phyloP scores from a whole-genome alignment of 1,140 invertebrate genomes.

The Drosophila ercepeae region DNA sequence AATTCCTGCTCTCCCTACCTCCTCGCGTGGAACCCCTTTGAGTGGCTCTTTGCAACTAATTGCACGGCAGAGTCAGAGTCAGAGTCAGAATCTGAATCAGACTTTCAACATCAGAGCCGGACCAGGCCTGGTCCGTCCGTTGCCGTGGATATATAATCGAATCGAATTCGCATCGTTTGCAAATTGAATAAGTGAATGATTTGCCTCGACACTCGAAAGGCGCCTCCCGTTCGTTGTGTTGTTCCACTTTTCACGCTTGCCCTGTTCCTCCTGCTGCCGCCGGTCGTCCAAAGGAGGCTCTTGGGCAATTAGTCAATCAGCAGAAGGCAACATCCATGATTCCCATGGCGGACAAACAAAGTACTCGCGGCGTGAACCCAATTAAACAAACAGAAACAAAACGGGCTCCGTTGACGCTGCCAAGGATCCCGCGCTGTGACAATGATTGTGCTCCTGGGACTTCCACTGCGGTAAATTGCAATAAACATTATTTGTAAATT shows the following conservation, averaged over 20 bases:
- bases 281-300: neutral
- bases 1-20: neutral
- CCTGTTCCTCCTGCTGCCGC: neutral
- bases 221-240: neutral
- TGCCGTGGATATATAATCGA: constrained; percentile 16
- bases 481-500: neutral
- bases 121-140: neutral
- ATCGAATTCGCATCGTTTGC: constrained; percentile 47
- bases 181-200: constrained; percentile 54
- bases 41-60: constrained; percentile 36
- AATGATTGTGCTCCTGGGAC: neutral
- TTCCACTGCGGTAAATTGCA: neutral
- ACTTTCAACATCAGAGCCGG: too few species aligned
- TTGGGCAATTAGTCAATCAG: constrained; percentile 72
- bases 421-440: neutral
- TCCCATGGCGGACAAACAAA: constrained; percentile 36
- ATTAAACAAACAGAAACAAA: constrained; percentile 39
- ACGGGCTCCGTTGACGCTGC: constrained; percentile 1
- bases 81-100: too few species aligned
- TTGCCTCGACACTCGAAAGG: constrained; percentile 33
- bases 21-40: constrained; percentile 6
- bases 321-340: constrained; percentile 37
- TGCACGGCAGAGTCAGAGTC: constrained; percentile 22
- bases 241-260: too few species aligned
- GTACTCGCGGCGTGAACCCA: constrained; percentile 23